Base-by-base conservation (phyloP, 2,888 invertebrate species). In the Scaptomyza tumidula region DNA sequence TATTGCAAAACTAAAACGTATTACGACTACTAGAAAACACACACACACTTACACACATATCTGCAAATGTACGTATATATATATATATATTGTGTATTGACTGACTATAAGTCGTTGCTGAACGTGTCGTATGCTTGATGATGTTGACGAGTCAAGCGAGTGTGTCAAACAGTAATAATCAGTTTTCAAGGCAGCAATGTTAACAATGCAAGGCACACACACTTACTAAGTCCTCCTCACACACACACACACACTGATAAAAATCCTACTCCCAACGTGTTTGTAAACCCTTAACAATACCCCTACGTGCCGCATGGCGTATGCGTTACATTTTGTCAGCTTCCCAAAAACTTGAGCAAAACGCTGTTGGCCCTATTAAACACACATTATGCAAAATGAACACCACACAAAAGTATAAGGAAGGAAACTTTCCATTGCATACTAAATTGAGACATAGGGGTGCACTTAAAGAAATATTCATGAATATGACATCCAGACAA, bases 151-250 rank as follows among this genome's bases (percentile, higher is more conserved):
- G 61, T 53, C 86, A 59, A 71, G 68, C 72, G 80, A 67, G 75
- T 81, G 88, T 82, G 88, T 73, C 88, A 82, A 83, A 74, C 77
- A 71, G 84, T 83, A 88, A 88, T 88, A 88, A 88, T 83, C 88
- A 79, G 82, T 78, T 71, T 71, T 56, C 80, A 75, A 82, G 83
- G 80, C 88, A 70, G 59, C 62, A 52, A 65, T 63, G 67, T 72
- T 78, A 66, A 85, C 82, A 86, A 72, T 64, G 70, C 69, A 70
- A 35, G 49, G 19, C 58, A 48, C 63, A 16, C 49, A 19, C 29
- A 50, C 35, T 14, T 24, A 49, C 27, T 31, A 14, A 7, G 46
- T 11, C 14, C n/a, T 39, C 16, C 33, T 37, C 31, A 31, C 45
- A 16, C 27, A 19, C 33, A 43, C 31, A 33, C 24, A 29, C 48